Percentiles rank a stretch among this genome's conserved stretches.
Evolutionary conservation across 2,888 invertebrate species (phyloP).

Genomic region (Phalera bucephala): DNA sequence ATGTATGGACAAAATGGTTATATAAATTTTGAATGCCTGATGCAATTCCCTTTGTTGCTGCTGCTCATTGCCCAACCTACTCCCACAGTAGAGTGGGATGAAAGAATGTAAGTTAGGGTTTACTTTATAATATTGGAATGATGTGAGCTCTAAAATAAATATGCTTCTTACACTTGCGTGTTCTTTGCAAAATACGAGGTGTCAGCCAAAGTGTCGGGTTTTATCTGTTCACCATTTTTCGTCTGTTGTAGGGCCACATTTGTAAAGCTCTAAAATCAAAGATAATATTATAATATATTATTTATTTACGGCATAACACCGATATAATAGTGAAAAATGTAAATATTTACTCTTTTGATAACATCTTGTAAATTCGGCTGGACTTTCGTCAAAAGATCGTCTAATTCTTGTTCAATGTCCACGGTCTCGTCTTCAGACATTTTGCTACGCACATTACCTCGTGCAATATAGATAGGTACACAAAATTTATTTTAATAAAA

Average conservation of each 20-base stretch:
- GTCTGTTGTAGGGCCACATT: slow-evolving; percentile 81
- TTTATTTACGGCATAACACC: background rate
- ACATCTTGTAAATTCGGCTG: slow-evolving; percentile 83
- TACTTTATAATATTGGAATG: too few relatives aligned
- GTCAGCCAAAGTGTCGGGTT: slow-evolving; percentile 73
- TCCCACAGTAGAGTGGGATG: too few relatives aligned
- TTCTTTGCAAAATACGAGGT: slow-evolving; percentile 81
- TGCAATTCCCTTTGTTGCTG: too few relatives aligned
- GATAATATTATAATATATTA: slow-evolving; percentile 1
- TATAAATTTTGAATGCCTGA: too few relatives aligned
- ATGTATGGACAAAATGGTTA: too few relatives aligned
- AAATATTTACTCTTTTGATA: slow-evolving; percentile 81
- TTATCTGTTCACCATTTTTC: slow-evolving; percentile 71
- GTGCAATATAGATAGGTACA: background rate
- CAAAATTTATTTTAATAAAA: slow-evolving; percentile 7
- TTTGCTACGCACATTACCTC: slow-evolving; percentile 44
- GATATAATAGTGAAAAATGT: slow-evolving; percentile 2
- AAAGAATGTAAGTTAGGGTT: too few relatives aligned
- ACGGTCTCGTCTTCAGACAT: slow-evolving; percentile 65
- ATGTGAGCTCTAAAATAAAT: too few relatives aligned
- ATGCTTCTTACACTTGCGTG: slow-evolving; percentile 84
- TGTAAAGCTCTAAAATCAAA: slow-evolving; percentile 79
- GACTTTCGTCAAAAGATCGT: slow-evolving; percentile 71
- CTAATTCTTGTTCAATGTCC: slow-evolving; percentile 77
- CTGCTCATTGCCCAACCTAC: too few relatives aligned